Percentiles rank a stretch among this genome's conserved stretches.
phyloP scores from a whole-genome alignment of 1,140 invertebrate genomes.

The Akabosia matsudoensis region DNA sequence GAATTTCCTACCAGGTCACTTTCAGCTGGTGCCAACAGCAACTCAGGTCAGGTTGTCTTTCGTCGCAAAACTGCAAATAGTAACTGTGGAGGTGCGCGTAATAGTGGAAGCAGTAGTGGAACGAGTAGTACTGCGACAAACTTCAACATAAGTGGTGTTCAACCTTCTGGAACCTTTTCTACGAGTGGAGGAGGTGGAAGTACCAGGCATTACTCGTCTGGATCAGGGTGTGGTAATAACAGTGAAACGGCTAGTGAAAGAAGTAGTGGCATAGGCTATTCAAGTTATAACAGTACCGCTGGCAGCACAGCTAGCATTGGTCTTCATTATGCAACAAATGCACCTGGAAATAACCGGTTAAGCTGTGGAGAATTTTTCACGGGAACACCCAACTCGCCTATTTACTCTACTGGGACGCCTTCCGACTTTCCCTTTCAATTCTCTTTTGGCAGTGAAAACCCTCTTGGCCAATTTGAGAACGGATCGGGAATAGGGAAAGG shows the following conservation, averaged over 20 bases:
- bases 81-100: conserved; percentile 2
- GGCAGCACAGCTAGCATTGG: conserved; percentile 18
- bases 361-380: conserved; percentile 42
- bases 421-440: conserved; percentile 4
- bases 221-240: conserved; percentile 15
- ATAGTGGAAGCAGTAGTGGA: conserved; percentile 21
- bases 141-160: not conserved
- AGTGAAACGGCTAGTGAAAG: conserved; percentile 1
- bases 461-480: conserved; percentile 13
- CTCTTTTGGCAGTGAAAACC: not conserved
- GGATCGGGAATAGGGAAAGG: not conserved
- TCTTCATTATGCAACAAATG: conserved; percentile 7
- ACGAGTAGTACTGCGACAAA: conserved; percentile 1
- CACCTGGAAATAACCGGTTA: conserved; percentile 31
- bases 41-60: conserved; percentile 27
- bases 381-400: conserved; percentile 12
- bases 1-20: conserved; percentile 33
- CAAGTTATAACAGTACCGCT: conserved; percentile 13
- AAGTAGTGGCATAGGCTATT: conserved; percentile 22
- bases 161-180: not conserved
- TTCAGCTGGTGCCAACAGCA: conserved; percentile 28
- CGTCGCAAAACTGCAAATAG: conserved; percentile 11
- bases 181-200: not conserved
- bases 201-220: conserved; percentile 21
- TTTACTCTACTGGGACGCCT: not conserved